These are phyloP conservation scores for Tadarida brasiliensis DNA, from an alignment of 2,797 vertebrate species.

Conservation along the genomic window DNA sequence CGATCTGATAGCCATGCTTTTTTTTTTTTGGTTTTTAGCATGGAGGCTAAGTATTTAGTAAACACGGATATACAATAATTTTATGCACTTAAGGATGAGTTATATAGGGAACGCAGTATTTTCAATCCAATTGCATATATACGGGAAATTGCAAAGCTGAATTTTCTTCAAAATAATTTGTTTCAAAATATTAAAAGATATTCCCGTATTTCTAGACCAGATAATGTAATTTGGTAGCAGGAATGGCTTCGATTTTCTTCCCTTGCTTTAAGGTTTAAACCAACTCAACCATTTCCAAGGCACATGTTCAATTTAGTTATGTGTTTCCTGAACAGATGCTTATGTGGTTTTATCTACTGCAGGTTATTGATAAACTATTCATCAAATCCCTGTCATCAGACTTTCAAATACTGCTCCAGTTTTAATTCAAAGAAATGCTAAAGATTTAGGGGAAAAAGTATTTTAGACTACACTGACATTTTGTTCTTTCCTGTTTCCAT, in stretches of 20 bases:
- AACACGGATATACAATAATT: background rate
- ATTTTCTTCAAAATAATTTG: slow-evolving; percentile 59
- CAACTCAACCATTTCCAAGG: slow-evolving; percentile 53
- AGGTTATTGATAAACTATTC: slow-evolving; percentile 60
- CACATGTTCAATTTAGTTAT: slow-evolving; percentile 29
- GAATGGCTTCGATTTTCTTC: slow-evolving; percentile 59
- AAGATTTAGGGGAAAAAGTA: background rate
- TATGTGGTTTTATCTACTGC: background rate
- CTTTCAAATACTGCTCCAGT: background rate
- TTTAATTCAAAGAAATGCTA: slow-evolving; percentile 1
- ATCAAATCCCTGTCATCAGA: background rate
- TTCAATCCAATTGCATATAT: background rate
- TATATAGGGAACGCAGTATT: background rate
- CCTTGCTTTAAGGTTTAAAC: slow-evolving; percentile 49
- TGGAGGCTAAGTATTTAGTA: background rate
- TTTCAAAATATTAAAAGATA: slow-evolving; percentile 62
- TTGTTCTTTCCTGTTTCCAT: background rate
- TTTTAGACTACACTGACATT: background rate
- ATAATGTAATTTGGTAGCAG: slow-evolving; percentile 52
- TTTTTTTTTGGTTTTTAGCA: background rate
- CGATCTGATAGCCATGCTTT: background rate
- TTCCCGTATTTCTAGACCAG: slow-evolving; percentile 51
- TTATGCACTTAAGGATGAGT: background rate
- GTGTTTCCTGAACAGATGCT: slow-evolving; percentile 9
- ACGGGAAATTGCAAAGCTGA: background rate